A percentile compares a stretch with the other conserved stretches of the same genome.
Evolutionary conservation across 2,797 vertebrate genomes (phyloP).

Genomic region (Falco biarmicus): DNA sequence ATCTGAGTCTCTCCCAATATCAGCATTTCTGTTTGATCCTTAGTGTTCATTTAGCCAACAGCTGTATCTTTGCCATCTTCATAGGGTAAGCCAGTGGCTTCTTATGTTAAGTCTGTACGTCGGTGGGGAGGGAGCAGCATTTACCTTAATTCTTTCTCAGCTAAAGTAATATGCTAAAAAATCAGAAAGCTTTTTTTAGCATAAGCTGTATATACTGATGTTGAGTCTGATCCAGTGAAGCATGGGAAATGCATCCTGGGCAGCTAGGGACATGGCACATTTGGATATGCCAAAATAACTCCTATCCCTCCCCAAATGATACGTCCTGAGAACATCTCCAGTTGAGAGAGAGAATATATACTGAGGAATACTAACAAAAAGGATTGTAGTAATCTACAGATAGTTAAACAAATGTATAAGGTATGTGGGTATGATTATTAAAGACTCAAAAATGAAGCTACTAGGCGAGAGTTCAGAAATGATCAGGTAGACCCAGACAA

Average conservation of each 20-base stretch:
- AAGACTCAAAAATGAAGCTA: not conserved
- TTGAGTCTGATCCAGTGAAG: not conserved
- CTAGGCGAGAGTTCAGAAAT: not conserved
- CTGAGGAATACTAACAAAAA: not conserved
- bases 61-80: not conserved
- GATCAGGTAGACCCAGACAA: not conserved
- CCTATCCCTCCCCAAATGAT: not conserved
- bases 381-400: not conserved
- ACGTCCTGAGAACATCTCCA: not conserved
- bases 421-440: not conserved
- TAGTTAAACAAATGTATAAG: not conserved
- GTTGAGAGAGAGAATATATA: not conserved
- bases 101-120: not conserved
- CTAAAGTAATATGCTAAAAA: not conserved
- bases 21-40: not conserved
- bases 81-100: not conserved
- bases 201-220: not conserved
- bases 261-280: not conserved
- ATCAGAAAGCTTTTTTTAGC: not conserved
- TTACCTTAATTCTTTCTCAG: not conserved
- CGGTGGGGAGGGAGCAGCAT: not conserved
- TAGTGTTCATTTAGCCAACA: not conserved
- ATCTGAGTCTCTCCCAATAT: not conserved
- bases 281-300: not conserved
- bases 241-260: not conserved